These are phyloP conservation scores for Heliconius charithonia DNA, from an alignment of 2,888 invertebrate genomes.

Conservation along the genomic window DNA sequence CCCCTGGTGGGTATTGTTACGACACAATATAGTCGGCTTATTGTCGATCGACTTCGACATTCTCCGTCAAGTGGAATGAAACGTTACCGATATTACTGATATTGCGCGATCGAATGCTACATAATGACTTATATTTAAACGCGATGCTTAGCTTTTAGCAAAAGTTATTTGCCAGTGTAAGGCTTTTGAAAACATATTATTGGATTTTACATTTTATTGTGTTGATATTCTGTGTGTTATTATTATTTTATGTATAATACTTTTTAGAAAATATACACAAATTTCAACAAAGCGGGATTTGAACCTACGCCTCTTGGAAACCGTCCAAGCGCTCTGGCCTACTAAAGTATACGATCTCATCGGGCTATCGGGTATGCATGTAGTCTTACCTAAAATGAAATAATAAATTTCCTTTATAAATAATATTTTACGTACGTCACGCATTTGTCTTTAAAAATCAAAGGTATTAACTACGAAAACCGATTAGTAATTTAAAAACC, in stretches of 20 bases:
- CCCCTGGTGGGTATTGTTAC: constrained; percentile 68
- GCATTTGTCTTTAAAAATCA: neutral
- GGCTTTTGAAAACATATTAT: neutral
- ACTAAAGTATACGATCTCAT: too few species aligned
- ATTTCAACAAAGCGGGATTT: too few species aligned
- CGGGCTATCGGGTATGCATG: too few species aligned
- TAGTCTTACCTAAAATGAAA: too few species aligned
- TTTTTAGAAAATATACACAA: neutral
- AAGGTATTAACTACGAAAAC: neutral
- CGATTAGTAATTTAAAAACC: neutral
- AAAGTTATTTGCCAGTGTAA: neutral
- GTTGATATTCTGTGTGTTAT: neutral
- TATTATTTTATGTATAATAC: neutral
- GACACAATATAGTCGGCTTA: constrained; percentile 76
- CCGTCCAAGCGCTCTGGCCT: too few species aligned
- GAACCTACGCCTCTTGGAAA: too few species aligned
- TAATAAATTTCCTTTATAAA: too few species aligned
- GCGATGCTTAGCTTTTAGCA: constrained; percentile 18
- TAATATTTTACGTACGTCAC: too few species aligned
- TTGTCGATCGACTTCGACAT: constrained; percentile 54
- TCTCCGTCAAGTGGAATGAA: constrained; percentile 61
- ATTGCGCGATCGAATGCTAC: constrained; percentile 19
- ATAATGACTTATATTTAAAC: constrained; percentile 28
- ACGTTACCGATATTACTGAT: constrained; percentile 36
- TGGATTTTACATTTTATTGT: neutral